These are phyloP conservation scores for Caenorhabditis doughertyi DNA, from an alignment of 2,888 invertebrate genomes.

Conservation along the genomic window DNA sequence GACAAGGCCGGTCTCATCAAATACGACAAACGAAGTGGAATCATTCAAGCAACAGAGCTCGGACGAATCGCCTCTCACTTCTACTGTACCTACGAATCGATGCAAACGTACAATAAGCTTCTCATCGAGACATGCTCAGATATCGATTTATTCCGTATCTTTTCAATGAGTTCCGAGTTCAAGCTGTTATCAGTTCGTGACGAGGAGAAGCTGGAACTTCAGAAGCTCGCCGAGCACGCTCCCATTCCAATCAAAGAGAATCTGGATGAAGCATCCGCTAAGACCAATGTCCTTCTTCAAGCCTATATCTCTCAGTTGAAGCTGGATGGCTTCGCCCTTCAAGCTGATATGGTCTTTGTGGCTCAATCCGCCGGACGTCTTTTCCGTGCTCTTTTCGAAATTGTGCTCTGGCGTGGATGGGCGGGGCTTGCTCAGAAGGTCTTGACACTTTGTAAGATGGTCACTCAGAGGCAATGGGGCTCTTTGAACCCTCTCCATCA, in stretches of 20 bases:
- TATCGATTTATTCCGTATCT: slow-evolving; percentile 97
- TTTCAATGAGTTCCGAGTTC: slow-evolving; percentile 97
- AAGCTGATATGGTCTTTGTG: slow-evolving; percentile 99
- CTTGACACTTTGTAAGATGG: slow-evolving; percentile 97
- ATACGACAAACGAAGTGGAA: slow-evolving; percentile 95
- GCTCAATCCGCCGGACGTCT: slow-evolving; percentile 97
- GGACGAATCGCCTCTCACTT: slow-evolving; percentile 98
- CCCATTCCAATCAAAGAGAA: slow-evolving; percentile 99
- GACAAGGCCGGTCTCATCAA: slow-evolving; percentile 96
- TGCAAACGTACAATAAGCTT: slow-evolving; percentile 96
- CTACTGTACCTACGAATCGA: slow-evolving; percentile 97
- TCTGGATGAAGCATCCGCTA: slow-evolving; percentile 97
- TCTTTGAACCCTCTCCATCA: slow-evolving; percentile 98
- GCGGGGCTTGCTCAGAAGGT: slow-evolving; percentile 96
- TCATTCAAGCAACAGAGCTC: slow-evolving; percentile 92
- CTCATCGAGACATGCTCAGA: slow-evolving; percentile 96
- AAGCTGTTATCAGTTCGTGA: slow-evolving; percentile 85
- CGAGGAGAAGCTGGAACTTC: slow-evolving; percentile 96
- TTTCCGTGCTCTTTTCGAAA: slow-evolving; percentile 97
- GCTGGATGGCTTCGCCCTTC: slow-evolving; percentile 97
- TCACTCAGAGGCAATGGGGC: slow-evolving; percentile 95
- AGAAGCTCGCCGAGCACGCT: slow-evolving; percentile 95
- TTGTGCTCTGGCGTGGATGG: slow-evolving; percentile 94
- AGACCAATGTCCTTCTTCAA: slow-evolving; percentile 85
- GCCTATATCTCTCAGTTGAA: slow-evolving; percentile 98